These are phyloP conservation scores for Dendronephthya gigantea DNA, from an alignment of 64 coral and sea anemone genomes.

Conservation along the genomic window DNA sequence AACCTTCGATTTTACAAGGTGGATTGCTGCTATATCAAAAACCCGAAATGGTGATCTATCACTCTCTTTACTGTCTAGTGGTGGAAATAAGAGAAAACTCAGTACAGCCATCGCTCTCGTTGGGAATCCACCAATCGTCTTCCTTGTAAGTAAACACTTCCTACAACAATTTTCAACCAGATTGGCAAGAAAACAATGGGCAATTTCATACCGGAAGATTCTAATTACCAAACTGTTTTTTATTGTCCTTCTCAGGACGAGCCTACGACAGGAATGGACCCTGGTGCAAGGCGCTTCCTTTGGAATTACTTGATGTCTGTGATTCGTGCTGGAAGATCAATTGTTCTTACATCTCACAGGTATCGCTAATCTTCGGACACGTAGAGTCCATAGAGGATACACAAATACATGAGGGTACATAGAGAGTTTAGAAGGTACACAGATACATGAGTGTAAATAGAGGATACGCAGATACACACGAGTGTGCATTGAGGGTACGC, in stretches of 20 bases:
- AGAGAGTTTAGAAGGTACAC: too few relatives aligned
- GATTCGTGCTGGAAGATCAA: constrained; percentile 87
- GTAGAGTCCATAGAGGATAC: too few relatives aligned
- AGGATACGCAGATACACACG: too few relatives aligned
- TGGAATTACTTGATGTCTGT: constrained; percentile 78
- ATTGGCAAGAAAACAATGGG: too few relatives aligned
- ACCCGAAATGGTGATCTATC: background rate
- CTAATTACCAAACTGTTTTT: too few relatives aligned
- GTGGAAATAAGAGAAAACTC: constrained; percentile 86
- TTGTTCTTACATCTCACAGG: constrained; percentile 95
- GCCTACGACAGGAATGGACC: constrained; percentile 91
- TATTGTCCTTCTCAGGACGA: constrained; percentile 50
- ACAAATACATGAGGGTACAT: too few relatives aligned
- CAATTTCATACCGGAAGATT: too few relatives aligned
- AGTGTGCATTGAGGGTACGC: too few relatives aligned
- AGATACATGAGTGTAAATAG: too few relatives aligned
- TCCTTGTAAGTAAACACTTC: constrained; percentile 50
- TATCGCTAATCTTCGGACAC: too few relatives aligned
- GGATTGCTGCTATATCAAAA: background rate
- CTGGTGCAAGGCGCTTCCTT: constrained; percentile 76
- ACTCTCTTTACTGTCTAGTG: constrained; percentile 25
- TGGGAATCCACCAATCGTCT: constrained; percentile 88
- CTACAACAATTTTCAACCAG: too few relatives aligned
- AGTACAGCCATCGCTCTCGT: constrained; percentile 96
- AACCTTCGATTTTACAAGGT: background rate